These are phyloP conservation scores for Benitochromis conjunctus DNA, from an alignment of 2,113 vertebrate genomes.

Conservation along the genomic window DNA sequence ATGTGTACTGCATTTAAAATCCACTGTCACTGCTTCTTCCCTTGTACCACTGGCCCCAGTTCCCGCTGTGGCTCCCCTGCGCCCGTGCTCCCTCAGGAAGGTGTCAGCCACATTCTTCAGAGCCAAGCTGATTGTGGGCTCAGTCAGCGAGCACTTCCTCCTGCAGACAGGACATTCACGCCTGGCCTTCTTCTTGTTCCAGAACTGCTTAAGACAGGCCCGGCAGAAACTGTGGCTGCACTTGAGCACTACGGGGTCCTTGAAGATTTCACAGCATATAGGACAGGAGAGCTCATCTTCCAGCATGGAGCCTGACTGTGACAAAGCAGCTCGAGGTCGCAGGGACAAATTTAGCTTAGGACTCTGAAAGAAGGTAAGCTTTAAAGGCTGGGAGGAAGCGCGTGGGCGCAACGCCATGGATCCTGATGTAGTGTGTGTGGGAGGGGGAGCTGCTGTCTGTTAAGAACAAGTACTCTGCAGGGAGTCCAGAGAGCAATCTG, in stretches of 20 bases:
- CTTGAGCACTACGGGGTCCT: slow-evolving; percentile 76
- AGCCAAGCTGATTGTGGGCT: slow-evolving; percentile 73
- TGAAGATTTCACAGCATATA: slow-evolving; percentile 77
- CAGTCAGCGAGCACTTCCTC: slow-evolving; percentile 66
- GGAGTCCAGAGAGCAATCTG: slow-evolving; percentile 11
- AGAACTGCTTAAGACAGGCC: slow-evolving; percentile 73
- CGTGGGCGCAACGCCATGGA: slow-evolving; percentile 69
- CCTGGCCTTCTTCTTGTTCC: slow-evolving; percentile 68
- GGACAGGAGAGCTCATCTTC: slow-evolving; percentile 77
- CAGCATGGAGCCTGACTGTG: slow-evolving; percentile 55
- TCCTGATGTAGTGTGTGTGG: not conserved
- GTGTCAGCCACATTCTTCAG: slow-evolving; percentile 76
- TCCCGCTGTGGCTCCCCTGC: not conserved
- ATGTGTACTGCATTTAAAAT: slow-evolving; percentile 61
- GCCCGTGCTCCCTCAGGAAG: slow-evolving; percentile 63
- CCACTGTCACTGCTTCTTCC: not conserved
- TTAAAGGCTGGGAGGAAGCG: slow-evolving; percentile 73
- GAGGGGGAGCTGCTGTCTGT: not conserved
- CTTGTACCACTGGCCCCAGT: rapidly evolving
- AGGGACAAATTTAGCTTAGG: slow-evolving; percentile 24
- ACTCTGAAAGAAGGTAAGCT: slow-evolving; percentile 49
- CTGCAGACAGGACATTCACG: slow-evolving; percentile 77
- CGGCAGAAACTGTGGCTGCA: slow-evolving; percentile 82
- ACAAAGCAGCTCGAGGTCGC: slow-evolving; percentile 63
- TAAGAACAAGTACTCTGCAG: not conserved